These are phyloP conservation scores for Pan troglodytes DNA, from an alignment of 2,113 vertebrate species.

Conservation along the genomic window NHGRI_mPanTro3-v2.1_pri NC_072398.2:180753501-180754000, in stretches of 20 bases:
- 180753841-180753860: conserved; percentile 34
- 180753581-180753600: conserved; percentile 13
- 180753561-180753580: conserved; percentile 7
- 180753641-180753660: neutral
- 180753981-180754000: neutral
- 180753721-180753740: neutral
- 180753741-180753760: conserved; percentile 15
- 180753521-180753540: neutral
- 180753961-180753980: neutral
- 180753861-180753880: conserved; percentile 7
- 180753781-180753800: neutral
- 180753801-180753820: conserved; percentile 31
- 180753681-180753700: neutral
- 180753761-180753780: neutral
- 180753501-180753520: neutral
- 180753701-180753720: neutral
- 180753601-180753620: conserved; percentile 30
- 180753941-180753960: neutral
- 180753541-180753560: neutral
- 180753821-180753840: neutral
- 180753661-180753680: neutral
- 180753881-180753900: neutral
- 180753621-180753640: conserved; percentile 45
- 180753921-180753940: neutral
- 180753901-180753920: conserved; percentile 1